These are phyloP conservation scores for Cyrtorhinus lividipennis DNA, from an alignment of 1,140 invertebrate species.

Conservation along the genomic window DNA sequence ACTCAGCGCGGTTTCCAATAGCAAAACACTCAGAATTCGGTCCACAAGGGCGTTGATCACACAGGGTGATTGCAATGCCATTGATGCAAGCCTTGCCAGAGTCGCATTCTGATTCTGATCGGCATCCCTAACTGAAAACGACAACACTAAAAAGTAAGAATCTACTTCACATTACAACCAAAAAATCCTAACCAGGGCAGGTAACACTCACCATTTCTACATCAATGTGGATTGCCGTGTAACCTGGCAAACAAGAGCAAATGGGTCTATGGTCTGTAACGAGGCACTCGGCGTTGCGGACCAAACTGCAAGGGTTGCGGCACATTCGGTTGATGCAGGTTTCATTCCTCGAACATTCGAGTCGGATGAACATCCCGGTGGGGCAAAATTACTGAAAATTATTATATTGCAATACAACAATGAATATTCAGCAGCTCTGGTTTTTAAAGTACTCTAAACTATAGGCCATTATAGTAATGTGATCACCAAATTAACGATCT, in stretches of 20 bases:
- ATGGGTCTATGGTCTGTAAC: slow-evolving; percentile 70
- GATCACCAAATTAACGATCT: no score
- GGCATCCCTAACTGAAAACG: slow-evolving; percentile 56
- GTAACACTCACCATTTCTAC: slow-evolving; percentile 38
- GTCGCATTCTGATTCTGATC: slow-evolving; percentile 61
- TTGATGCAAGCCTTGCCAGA: slow-evolving; percentile 66
- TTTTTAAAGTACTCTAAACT: no score
- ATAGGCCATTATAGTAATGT: no score
- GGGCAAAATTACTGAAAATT: slow-evolving; percentile 40
- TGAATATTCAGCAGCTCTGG: no score
- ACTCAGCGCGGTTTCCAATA: slow-evolving; percentile 55
- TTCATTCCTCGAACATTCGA: slow-evolving; percentile 60
- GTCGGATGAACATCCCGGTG: slow-evolving; percentile 58
- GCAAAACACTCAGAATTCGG: slow-evolving; percentile 69
- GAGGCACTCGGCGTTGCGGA: slow-evolving; percentile 64
- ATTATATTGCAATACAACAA: no score
- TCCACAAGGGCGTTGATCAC: slow-evolving; percentile 65
- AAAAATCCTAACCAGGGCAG: background rate
- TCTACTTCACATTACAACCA: no score
- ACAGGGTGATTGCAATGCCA: slow-evolving; percentile 69
- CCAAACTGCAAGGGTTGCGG: slow-evolving; percentile 74
- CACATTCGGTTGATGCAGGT: slow-evolving; percentile 75
- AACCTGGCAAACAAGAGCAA: slow-evolving; percentile 67
- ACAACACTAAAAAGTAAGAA: slow-evolving; percentile 15
- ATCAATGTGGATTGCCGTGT: slow-evolving; percentile 70